Evolutionary conservation across 2,888 invertebrate genomes (phyloP).

Genomic region (Rapana venosa): DNA sequence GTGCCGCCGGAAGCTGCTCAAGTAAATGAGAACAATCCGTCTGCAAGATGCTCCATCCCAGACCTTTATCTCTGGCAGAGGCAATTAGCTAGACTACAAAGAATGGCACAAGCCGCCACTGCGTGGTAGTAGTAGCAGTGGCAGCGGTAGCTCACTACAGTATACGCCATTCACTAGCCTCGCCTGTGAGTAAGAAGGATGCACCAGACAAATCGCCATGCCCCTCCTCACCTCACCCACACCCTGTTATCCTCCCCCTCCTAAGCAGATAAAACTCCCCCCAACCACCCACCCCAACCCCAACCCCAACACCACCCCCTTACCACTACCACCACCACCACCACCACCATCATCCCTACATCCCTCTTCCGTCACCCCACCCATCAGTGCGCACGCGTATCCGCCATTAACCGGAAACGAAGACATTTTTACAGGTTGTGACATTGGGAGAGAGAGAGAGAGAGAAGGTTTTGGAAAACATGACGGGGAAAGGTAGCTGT

Average conservation of each 20-base stretch:
- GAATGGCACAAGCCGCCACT: not conserved
- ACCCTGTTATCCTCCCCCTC: not conserved
- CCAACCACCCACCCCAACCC: not conserved
- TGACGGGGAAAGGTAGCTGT: not conserved
- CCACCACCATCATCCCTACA: not conserved
- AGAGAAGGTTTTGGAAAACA: not conserved
- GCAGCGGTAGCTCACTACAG: not conserved
- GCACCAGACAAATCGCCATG: not conserved
- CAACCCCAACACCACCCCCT: no score
- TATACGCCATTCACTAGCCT: not conserved
- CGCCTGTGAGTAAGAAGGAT: not conserved
- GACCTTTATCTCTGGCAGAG: not conserved
- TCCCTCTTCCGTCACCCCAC: not conserved
- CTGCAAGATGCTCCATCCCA: not conserved
- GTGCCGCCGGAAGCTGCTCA: no score
- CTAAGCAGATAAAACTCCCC: not conserved
- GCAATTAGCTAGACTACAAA: not conserved
- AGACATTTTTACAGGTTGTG: not conserved
- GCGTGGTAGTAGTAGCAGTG: not conserved
- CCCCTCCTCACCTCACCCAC: not conserved
- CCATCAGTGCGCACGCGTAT: conserved; percentile 23
- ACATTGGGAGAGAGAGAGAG: not conserved
- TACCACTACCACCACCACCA: no score
- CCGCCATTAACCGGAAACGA: not conserved
- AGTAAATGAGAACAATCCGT: not conserved